phyloP scores from a whole-genome alignment of 1,140 invertebrate species.

The Ceratosolen fusciceps region DNA sequence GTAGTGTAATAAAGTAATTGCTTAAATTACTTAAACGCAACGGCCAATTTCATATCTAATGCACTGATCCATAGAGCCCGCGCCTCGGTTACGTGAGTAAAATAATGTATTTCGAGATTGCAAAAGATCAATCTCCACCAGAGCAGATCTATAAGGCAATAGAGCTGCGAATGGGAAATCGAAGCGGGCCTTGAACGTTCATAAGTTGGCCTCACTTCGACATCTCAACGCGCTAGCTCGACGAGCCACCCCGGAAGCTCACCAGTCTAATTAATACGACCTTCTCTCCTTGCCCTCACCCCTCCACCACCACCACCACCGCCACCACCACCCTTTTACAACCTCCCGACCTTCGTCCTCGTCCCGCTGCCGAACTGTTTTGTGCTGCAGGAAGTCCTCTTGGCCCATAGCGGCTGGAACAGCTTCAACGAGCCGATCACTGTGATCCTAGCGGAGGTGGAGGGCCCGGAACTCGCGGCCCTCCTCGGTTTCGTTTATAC shows the following conservation, averaged over 20 bases:
- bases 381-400: constrained; percentile 65
- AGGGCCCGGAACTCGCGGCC: constrained; percentile 73
- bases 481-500: constrained; percentile 76
- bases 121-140: background rate
- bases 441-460: constrained; percentile 74
- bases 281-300: too few relatives aligned
- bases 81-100: background rate
- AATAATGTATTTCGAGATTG: background rate
- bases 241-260: too few relatives aligned
- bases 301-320: too few relatives aligned
- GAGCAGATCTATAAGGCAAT: background rate
- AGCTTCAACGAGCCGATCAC: constrained; percentile 66
- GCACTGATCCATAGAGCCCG: background rate
- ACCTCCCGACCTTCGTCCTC: too few relatives aligned
- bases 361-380: too few relatives aligned
- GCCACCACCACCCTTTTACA: too few relatives aligned
- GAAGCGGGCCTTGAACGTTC: too few relatives aligned
- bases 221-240: too few relatives aligned
- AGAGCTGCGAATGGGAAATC: background rate
- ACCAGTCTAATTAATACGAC: too few relatives aligned
- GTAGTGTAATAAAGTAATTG: constrained; percentile 6
- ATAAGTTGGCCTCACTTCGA: too few relatives aligned
- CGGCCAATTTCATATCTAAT: constrained; percentile 10
- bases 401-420: constrained; percentile 71
- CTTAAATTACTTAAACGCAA: constrained; percentile 18